Evolutionary conservation across 2,113 vertebrate species (phyloP).

Genomic region (Hucho hucho): DNA sequence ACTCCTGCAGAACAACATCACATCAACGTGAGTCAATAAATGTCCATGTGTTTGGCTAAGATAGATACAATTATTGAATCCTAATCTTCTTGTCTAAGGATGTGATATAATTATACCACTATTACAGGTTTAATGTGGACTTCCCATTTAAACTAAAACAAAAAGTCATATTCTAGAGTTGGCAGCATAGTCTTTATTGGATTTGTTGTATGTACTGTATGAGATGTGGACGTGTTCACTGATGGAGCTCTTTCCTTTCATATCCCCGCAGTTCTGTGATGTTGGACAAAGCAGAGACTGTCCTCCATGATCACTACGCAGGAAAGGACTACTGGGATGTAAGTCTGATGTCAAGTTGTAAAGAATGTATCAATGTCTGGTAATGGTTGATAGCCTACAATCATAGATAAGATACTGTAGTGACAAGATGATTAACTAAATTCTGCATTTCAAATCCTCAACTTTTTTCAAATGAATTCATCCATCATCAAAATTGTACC

Average conservation of each 20-base stretch:
- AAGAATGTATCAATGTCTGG: too few species aligned
- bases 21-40: conserved; percentile 79
- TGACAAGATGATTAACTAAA: neutral
- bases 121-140: too few species aligned
- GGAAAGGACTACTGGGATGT: conserved; percentile 97
- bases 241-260: neutral
- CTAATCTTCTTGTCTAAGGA: too few species aligned
- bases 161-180: too few species aligned
- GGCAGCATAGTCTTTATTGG: too few species aligned
- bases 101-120: too few species aligned
- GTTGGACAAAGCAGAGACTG: conserved; percentile 94
- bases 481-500: too few species aligned
- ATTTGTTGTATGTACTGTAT: neutral
- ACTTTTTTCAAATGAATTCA: too few species aligned
- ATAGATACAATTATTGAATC: neutral
- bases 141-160: too few species aligned
- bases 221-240: neutral
- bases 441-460: too few species aligned
- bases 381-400: neutral
- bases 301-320: conserved; percentile 95
- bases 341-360: conserved; percentile 63
- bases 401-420: neutral
- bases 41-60: too few species aligned
- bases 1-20: conserved; percentile 83
- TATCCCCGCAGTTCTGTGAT: conserved; percentile 63